Percentiles rank a stretch among this genome's conserved stretches.
These are phyloP conservation scores for Leptosomus discolor DNA, from an alignment of 2,113 vertebrate species.

Conservation along the genomic window DNA sequence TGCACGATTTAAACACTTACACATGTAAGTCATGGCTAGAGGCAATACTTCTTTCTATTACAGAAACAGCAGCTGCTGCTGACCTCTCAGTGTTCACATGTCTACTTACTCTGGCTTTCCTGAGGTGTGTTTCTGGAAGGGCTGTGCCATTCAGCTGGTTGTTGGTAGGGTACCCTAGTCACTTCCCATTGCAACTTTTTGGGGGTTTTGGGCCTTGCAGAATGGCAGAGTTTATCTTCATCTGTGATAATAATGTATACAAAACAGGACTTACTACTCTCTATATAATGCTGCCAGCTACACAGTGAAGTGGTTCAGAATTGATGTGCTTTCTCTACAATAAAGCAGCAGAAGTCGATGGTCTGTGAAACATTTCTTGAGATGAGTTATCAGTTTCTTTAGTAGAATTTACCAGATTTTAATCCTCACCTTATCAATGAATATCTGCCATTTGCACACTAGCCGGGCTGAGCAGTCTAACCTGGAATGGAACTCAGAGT, in stretches of 20 bases:
- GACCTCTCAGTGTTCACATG: background rate
- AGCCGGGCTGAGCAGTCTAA: background rate
- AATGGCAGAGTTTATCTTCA: background rate
- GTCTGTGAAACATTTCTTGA: background rate
- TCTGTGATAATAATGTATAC: background rate
- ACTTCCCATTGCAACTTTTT: background rate
- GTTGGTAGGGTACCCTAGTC: background rate
- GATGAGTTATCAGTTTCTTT: background rate
- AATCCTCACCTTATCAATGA: background rate
- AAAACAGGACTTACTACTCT: background rate
- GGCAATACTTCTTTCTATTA: background rate
- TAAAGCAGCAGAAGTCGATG: background rate
- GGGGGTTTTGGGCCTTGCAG: background rate
- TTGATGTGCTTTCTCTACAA: background rate
- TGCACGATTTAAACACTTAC: conserved; percentile 9
- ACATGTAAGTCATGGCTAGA: background rate
- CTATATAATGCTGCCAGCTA: background rate
- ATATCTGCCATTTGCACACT: background rate
- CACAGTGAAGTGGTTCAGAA: background rate
- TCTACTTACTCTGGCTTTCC: background rate
- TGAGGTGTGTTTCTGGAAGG: background rate
- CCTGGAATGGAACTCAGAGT: background rate
- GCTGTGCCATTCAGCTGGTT: background rate
- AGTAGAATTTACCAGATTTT: background rate
- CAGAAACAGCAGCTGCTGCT: background rate